Evolutionary conservation across 2,888 invertebrate species (phyloP), one percentile per base, ranked within the genome.

Genomic region (Onthophagus sagittarius): DNA sequence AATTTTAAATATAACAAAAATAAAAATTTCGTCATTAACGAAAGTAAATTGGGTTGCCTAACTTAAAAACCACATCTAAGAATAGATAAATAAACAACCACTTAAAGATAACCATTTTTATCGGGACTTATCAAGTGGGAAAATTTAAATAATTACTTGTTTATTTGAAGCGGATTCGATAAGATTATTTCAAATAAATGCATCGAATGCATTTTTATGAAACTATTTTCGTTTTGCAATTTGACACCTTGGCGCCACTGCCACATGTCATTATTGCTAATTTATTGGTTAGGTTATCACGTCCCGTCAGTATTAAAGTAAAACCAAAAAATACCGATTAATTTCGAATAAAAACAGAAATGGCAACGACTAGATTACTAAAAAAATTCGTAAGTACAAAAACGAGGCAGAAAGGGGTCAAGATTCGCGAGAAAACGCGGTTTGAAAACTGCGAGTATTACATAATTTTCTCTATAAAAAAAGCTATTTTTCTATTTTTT

Each of bases 281-380:
- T 64, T 64, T 64, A 64, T 64, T 23, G 15, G 64, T 15, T 15
- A 64, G 64, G 64, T 7, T 15, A 64, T 5, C 15, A 23, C 64
- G 5, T 64, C 23, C 23, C n/a, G 64, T 23, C 64, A 64, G 23
- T 15, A 64, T 64, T 64, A 15, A 64, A 7, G 5, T 64, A 64
- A 15, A 2, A 15, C 64, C 64, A 15, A 23, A 64, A 64, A 9
- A 64, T 64, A 11, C 9, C 64, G 15, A 2, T 23, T 15, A 15
- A 64, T 64, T 64, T 53, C 39, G 5, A 53, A 1, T 53, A 73
- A 14, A 62, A 63, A 69, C 6, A 70, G 74, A 67, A 39, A 79
- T 79, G 79, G 79, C 79, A 73, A 76, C 77, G 31, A 78, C 77
- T 33, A 78, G 77, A 77, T 75, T 79, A 75, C 75, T 79, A 63